phyloP scores from a whole-genome alignment of 2,888 invertebrate genomes.

The Oscheius sp. region DNA sequence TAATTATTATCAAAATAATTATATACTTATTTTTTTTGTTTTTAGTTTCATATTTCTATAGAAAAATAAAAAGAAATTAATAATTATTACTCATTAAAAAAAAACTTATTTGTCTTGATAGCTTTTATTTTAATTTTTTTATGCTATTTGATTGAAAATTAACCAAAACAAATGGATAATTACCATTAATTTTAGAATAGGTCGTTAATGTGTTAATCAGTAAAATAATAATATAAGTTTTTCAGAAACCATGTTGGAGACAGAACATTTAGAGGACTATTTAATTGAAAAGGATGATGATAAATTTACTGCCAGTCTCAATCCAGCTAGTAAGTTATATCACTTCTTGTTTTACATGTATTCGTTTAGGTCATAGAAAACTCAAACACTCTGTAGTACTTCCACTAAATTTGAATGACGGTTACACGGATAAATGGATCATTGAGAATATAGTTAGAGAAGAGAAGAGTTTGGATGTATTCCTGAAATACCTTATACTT shows the following conservation, averaged over 20 bases:
- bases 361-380: slow-evolving; percentile 9
- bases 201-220: too few relatives aligned
- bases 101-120: too few relatives aligned
- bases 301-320: background rate
- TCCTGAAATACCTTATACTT: background rate
- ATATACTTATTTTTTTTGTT: too few relatives aligned
- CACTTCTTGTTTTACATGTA: background rate
- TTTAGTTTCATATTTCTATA: too few relatives aligned
- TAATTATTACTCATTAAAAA: too few relatives aligned
- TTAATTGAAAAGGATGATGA: background rate
- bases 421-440: background rate
- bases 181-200: too few relatives aligned
- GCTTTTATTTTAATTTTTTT: too few relatives aligned
- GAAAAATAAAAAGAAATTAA: too few relatives aligned
- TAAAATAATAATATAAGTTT: background rate
- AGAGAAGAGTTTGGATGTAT: background rate
- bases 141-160: too few relatives aligned
- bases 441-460: too few relatives aligned
- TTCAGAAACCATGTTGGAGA: background rate
- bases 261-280: slow-evolving; percentile 14
- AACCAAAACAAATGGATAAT: too few relatives aligned
- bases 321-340: background rate
- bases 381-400: background rate
- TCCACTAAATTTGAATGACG: background rate
- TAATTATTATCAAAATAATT: too few relatives aligned